Evolutionary conservation across 1,140 invertebrate species (phyloP), one percentile per base, ranked within the genome.

Genomic region (Orius laevigatus): DNA sequence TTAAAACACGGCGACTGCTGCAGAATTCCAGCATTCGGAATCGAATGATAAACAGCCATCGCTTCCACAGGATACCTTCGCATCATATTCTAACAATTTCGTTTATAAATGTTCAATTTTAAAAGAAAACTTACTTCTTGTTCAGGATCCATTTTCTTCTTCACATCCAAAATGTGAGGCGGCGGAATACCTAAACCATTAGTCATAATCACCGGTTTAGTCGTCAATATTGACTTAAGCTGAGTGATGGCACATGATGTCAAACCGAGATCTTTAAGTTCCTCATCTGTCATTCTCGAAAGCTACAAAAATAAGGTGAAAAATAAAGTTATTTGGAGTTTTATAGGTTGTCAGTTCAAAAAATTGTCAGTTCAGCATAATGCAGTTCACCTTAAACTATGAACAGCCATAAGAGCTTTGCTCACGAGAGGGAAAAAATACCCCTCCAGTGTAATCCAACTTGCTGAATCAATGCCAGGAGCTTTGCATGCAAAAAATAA

Each of bases 251-350:
- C 69, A 49, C 65, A 70, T 39, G 65, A 56, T 43, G 67, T 62
- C 32, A 72, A 55, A 19, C 65, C 70, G 46, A 67, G 60, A 6
- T 72, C 70, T 35, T 63, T 64, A 48, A 70, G 57, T 50, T 70
- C 68, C 49, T 71, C 70, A 48, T 72, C 69, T 33, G 66, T 67
- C 66, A 72, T 66, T 57, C 71, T 69, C 53, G 70, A 61, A 41
- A 70, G 69, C 73, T 76, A 58, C n/a, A n/a, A n/a, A n/a, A n/a
- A 34, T 60, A 60, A 55, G 18, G 38, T 32, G n/a, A 14, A 39
- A 39, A 12, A 14, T 3, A 10, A 39, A 16, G 10, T 38, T 38
- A 38, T 16, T 14, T 4, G 15, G 36, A 38, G n/a, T n/a, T n/a
- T n/a, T n/a, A n/a, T n/a, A n/a, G n/a, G n/a, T n/a, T n/a, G n/a